Base-by-base conservation (phyloP, 2,797 vertebrate species). In the Lepus oiostolus region DNA sequence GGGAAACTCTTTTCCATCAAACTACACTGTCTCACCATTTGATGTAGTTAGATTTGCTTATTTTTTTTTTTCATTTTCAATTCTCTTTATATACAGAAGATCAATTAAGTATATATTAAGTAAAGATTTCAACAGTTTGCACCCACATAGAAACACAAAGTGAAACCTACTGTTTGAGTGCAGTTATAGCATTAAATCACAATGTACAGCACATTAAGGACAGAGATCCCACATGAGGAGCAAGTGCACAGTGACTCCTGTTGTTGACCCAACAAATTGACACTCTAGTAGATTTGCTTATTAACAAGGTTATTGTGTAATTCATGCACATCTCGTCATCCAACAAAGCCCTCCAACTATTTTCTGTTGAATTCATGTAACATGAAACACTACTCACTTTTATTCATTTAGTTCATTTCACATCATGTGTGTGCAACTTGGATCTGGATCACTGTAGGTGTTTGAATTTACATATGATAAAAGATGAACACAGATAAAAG, bases 401-500 rank as follows among this genome's bases (percentile, higher is more conserved):
- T 38, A 91, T 90, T 90, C 32, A 47, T 77, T 84, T 28, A 67
- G 22, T 86, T 92, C 54, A 87, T 75, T 94, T 85, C 52, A 52
- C 63, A 38, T 90, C 26, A 47, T 68, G 30, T 90, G 21, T 95
- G 70, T 88, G 54, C 63, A 77, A 32, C 19, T 19, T 28, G 11
- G 11, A 88, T 79, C 72, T 82, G 60, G 83, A 85, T 92, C 52
- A 84, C 24, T 63, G 17, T 47, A 65, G 84, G 9, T 93, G 35
- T 35, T 85, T 82, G 32, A 35, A 52, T 96, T 93, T 83, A 93
- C 83, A 93, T 75, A 84, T 26, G 42, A 88, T 26, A 91, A 90
- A 93, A 94, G 92, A 85, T 65, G 47, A 96, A 77, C 70, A 81
- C 28, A 47, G 35, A 88, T 26, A 91, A 90, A 93, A 94, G 92